Base-by-base conservation (phyloP, 2,888 invertebrate species). In the Xanthorhoe spadicearia region DNA sequence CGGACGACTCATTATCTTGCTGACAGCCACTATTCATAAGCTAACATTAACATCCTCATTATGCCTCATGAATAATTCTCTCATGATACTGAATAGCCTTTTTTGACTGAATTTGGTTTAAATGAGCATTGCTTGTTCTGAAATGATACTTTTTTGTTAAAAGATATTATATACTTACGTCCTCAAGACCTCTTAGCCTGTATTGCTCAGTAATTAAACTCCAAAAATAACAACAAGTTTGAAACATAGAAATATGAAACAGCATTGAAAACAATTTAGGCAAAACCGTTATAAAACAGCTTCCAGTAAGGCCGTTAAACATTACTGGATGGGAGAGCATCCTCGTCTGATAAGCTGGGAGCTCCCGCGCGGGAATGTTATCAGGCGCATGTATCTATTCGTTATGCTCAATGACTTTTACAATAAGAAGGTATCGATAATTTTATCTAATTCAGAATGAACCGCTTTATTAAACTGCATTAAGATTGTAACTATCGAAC, bases 61-160 rank as follows among this genome's bases (percentile, higher is more conserved):
- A 88, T 87, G 74, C 74, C 79, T 83, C 82, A 90, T 91, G 88
- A 89, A 91, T 89, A 88, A 86, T 87, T 83, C 81, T 88, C 84
- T 83, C 72, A 77, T 61, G 58, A 57, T 74, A 74, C 74, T 75
- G 74, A 80, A 79, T 77, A 80, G 76, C 70, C 77, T 76, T 74
- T 73, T 81, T 68, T 61, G 23, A 68, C 53, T 62, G 28, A 61
- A 53, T 57, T 64, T 52, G 32, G 61, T 61, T 13, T 72, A 74
- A 73, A 72, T 74, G 67, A 48, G 61, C 73, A 74, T 66, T 23
- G 50, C 46, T 61, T 53, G 38, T 17, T 48, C 8, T 8, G 28
- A 38, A 61, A 57, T 50, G 23, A 54, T 46, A 18, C 53, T 23
- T 52, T 35, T 32, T 57, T 56, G 17, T 46, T 35, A 19, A 53